Percentiles rank a stretch among this genome's conserved stretches.
Conservation (phyloP, 2,113 vertebrate genomes). For the Leptobrachium leishanense region DNA sequence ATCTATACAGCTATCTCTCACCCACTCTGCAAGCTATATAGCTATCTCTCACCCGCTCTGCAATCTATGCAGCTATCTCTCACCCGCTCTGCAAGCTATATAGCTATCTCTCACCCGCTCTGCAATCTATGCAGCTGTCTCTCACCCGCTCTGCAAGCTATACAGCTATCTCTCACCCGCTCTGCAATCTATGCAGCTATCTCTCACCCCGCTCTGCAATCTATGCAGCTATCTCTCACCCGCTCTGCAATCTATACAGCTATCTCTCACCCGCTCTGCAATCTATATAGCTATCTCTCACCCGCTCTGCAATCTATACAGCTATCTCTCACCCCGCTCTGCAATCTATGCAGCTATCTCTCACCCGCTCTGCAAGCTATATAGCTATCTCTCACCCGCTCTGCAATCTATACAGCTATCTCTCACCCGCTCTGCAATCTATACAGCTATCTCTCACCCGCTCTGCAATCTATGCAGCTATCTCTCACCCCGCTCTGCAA, state of each 20-base stretch:
- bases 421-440: neutral
- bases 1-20: neutral
- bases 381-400: too few species aligned
- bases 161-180: neutral
- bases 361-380: neutral
- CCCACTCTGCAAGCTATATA: neutral
- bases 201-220: neutral
- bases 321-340: neutral
- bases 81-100: neutral
- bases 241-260: neutral
- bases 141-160: too few species aligned
- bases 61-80: neutral
- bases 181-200: neutral
- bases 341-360: neutral
- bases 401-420: neutral
- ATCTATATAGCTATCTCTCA: too few species aligned
- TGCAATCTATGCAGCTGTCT: neutral
- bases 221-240: neutral
- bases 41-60: neutral
- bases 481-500: neutral
- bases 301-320: neutral
- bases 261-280: neutral
- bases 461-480: neutral
- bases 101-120: neutral
- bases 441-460: neutral